Base-by-base conservation (phyloP, 2,113 vertebrate genomes). In the Brachionichthys hirsutus region DNA sequence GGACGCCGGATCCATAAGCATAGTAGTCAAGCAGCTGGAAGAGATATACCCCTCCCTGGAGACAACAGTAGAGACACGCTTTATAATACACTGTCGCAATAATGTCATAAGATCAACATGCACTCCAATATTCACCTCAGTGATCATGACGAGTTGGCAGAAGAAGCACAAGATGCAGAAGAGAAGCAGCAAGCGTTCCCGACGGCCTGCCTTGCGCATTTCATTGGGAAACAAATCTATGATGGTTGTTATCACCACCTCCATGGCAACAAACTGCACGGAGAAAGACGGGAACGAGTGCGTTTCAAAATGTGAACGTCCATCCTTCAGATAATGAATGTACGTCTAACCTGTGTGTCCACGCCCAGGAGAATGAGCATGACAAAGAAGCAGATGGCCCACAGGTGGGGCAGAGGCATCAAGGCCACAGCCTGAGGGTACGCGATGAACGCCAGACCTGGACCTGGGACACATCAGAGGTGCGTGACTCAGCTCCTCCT, bases 11-110 rank as follows among this genome's bases (percentile, higher is more conserved):
- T 45, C 92, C 92, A 6, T 90, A 92, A 63, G 90, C 89, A 1
- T 92, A 93, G 54, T 92, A 91, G 48, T 93, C 90, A 14, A 92
- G 75, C 48, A 93, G 19, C 79, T 92, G 90, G 67, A 91, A 90
- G 20, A 91, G 54, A 51, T 86, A 92, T 81, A 92, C 90, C 0
- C 91, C 91, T 59, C 86, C 90, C 91, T 92, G 47, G 11, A 46
- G 0, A 67, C 17, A 48, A 57, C 18, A 67, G 42, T 7, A 17
- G 3, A 50, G 16, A 46, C 36, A 44, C 8, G 51, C 10, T n/a
- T 58, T 15, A 12, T 15, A 15, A 42, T 42, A 30, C 24, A 30
- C 24, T 30, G 24, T 30, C 24, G 8, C 24, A 2, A 30, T 30
- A 30, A 8, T 4, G 24, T 8, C 24, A 30, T 30, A 30, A 30